Conservation (phyloP, 1,140 invertebrate genomes). For the Pantala flavescens region DNA sequence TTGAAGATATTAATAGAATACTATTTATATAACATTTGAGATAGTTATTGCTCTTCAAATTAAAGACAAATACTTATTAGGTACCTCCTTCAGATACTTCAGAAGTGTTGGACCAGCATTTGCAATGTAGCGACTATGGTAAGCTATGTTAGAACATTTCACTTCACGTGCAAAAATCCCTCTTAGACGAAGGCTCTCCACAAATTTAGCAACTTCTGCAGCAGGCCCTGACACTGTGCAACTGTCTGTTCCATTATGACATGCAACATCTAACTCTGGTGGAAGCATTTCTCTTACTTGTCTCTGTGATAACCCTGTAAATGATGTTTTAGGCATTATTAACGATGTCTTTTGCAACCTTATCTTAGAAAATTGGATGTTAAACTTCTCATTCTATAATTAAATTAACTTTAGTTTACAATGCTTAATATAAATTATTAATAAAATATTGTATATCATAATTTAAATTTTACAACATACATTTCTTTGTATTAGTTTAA, state of each 20-base stretch:
- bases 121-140: constrained; percentile 67
- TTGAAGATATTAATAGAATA: too few species aligned
- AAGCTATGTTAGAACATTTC: constrained; percentile 56
- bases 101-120: constrained; percentile 64
- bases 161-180: constrained; percentile 54
- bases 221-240: constrained; percentile 60
- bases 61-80: too few species aligned
- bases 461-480: too few species aligned
- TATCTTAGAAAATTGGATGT: too few species aligned
- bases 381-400: too few species aligned
- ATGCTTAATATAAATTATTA: too few species aligned
- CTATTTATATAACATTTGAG: too few species aligned
- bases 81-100: constrained; percentile 55
- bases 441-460: too few species aligned
- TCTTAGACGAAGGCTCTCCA: constrained; percentile 33
- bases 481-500: too few species aligned
- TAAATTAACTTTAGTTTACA: too few species aligned
- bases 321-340: not conserved
- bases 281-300: constrained; percentile 35
- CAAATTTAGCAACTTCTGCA: constrained; percentile 31
- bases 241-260: constrained; percentile 56
- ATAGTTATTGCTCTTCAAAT: too few species aligned
- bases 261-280: constrained; percentile 51
- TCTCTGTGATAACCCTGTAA: not conserved
- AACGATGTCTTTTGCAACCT: too few species aligned